Conservation (phyloP, 2,797 vertebrate genomes). For the Furcifer pardalis region DNA sequence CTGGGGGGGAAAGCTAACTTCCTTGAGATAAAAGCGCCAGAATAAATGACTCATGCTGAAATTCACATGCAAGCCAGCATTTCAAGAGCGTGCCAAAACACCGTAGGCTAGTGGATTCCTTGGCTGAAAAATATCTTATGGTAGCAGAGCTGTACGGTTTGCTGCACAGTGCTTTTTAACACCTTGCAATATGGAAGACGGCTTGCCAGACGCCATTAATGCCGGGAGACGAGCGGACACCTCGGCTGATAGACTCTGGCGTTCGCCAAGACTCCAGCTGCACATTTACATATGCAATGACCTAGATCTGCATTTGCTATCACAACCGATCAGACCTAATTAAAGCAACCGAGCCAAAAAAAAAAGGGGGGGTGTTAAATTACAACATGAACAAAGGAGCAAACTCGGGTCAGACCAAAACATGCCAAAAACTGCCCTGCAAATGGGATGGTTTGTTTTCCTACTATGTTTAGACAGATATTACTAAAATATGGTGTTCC, state of each 20-base stretch:
- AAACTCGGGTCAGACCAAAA: constrained; percentile 38
- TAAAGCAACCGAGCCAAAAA: constrained; percentile 72
- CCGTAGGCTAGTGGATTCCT: neutral
- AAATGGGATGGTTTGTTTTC: neutral
- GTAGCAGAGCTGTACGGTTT: neutral
- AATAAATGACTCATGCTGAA: neutral
- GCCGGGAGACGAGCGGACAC: constrained; percentile 78
- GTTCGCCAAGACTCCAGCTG: constrained; percentile 83
- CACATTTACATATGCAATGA: constrained; percentile 91
- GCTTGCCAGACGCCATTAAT: constrained; percentile 75
- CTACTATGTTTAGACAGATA: neutral
- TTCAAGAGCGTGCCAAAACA: constrained; percentile 28
- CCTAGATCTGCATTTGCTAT: constrained; percentile 87
- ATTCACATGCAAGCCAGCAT: constrained; percentile 20
- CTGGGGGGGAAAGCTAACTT: neutral
- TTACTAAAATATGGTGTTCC: neutral
- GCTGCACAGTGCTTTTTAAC: neutral
- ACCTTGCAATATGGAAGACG: constrained; percentile 7
- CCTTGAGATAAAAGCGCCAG: neutral
- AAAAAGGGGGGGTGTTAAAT: constrained; percentile 49
- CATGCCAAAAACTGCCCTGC: neutral
- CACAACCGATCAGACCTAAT: constrained; percentile 86
- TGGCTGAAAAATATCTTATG: neutral
- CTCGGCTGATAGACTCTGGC: constrained; percentile 82
- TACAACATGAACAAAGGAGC: neutral